Base-by-base conservation (phyloP, 2,113 vertebrate genomes). In the Cottus gobio region DNA sequence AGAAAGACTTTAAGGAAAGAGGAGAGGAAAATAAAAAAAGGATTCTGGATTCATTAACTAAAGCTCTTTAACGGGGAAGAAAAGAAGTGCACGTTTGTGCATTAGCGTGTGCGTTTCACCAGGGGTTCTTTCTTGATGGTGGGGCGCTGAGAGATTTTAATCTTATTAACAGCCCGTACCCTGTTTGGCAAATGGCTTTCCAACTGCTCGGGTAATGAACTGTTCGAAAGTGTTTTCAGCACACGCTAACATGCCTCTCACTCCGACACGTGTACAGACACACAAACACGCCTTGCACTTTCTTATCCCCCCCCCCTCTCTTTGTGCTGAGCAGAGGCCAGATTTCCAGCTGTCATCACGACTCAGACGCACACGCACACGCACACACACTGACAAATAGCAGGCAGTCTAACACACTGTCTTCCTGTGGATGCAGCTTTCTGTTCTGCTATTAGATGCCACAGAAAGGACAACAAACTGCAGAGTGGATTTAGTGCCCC, bases 121-220 rank as follows among this genome's bases (percentile, higher is more conserved):
- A 12, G 52, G 77, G 81, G 72, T 83, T 84, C 85, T 69, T 67
- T 85, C 78, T 85, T 80, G 79, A 85, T 78, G 75, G 80, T 72
- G 88, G 80, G 85, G 85, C 77, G 79, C 86, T 5, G 68, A n/a
- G 87, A 91, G 91, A 91, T 91, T 91, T 87, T 92, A 92, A 93
- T 94, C 91, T 94, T 90, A 92, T 93, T 95, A 94, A 91, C 91
- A 90, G 85, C 88, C 82, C 65, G 85, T 75, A 75, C 85, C 50
- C 91, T 84, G 88, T 88, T 92, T 72, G 79, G 87, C 78, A 93
- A 94, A 94, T 91, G 83, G 85, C 84, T 91, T 94, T 93, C 93
- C 89, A 91, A 93, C 91, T 85, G 87, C 77, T 83, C 70, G 92
- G 79, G 80, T 93, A 94, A 94, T 94, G 90, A 94, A 93, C 90